Evolutionary conservation across 2,113 vertebrate genomes (phyloP), one percentile per base, ranked within the genome.

Genomic region (Cavia aperea): DNA sequence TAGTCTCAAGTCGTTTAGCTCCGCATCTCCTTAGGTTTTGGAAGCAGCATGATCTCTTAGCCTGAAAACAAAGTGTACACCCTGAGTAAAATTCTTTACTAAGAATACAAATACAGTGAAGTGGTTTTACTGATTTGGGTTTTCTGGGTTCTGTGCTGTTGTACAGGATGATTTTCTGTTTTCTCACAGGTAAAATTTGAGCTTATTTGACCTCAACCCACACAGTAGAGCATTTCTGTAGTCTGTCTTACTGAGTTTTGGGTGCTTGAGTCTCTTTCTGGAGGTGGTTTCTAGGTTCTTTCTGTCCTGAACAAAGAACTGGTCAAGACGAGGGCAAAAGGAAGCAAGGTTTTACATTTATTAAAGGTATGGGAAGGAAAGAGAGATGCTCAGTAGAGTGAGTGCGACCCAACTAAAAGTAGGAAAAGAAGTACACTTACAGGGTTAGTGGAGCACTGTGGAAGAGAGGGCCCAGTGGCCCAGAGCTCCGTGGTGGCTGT

Each of bases 1-100:
- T 92, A 77, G 6, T 88, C 92, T 75, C 26, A 70, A 87, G 75
- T 84, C 90, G 65, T 90, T 90, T 91, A 92, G 95, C 93, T 63
- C 87, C 51, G 4, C 54, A 81, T 86, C 36, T 24, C 5, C 73
- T 83, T 90, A 81, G 72, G 46, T 81, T 94, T 31, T 95, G 86
- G 21, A 33, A 18, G 29, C 79, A 62, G 15, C 79, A 36, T 73
- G 26, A 62, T 93, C n/a, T 36, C 21, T 23, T n/a, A 11, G 88
- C 89, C 85, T 96, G 88, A 95, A 94, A 75, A 75, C 51, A 51
- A 31, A 31, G 33, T 96, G 36, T 26, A 7, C 18, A n/a, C 66
- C 8, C 26, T 93, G 31, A 62, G 58, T 82, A 60, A 66, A 82
- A 75, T 2, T 1, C n/a, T 93, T 75, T 65, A 88, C 78, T 54